Base-by-base conservation (phyloP, 2,113 vertebrate genomes). In the Entosphenus tridentatus region DNA sequence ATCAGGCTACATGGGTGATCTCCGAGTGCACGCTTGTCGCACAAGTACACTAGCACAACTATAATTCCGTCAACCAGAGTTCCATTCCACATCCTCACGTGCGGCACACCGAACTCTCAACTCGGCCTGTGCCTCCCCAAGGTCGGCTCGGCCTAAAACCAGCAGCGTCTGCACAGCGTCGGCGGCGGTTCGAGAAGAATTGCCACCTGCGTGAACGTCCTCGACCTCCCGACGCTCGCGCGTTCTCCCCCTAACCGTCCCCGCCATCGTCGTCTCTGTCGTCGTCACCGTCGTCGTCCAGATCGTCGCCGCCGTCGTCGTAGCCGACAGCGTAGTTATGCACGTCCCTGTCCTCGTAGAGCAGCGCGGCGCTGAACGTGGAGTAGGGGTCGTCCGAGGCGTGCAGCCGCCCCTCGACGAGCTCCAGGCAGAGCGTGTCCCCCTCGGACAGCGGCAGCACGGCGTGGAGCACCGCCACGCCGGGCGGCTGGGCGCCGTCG, bases 291-390 rank as follows among this genome's bases (percentile, higher is more conserved):
- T 65, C 62, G 62, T 65, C 62, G n/a, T 11, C 21, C 62, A 9
- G 21, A 9, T 9, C 10, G 9, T 11, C n/a, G 21, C 21, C 21
- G 21, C 21, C 21, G 62, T 65, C 62, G 21, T 9, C 62, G 11
- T 39, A 39, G 39, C 39, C 39, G 39, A 39, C 39, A 65, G 62
- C 21, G n/a, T n/a, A 65, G 21, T 16, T 9, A 9, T 21, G 8
- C 10, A 21, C 62, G 62, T 65, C 62, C n/a, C 2, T 65, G 62
- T 65, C 39, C 39, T 39, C 10, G 62, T 98, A 95, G 39, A 98
- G 81, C 67, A 98, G 83, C 11, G 85, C 81, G 3, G 80, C 89
- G 56, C 90, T 93, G 73, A 96, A 98, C 0, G 90, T 89, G 12
- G 90, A 96, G 75, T 85, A 82, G 69, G 87, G 80, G 75, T 90